phyloP scores from a whole-genome alignment of 2,113 vertebrate species.

The Ailuropoda melanoleuca region DNA sequence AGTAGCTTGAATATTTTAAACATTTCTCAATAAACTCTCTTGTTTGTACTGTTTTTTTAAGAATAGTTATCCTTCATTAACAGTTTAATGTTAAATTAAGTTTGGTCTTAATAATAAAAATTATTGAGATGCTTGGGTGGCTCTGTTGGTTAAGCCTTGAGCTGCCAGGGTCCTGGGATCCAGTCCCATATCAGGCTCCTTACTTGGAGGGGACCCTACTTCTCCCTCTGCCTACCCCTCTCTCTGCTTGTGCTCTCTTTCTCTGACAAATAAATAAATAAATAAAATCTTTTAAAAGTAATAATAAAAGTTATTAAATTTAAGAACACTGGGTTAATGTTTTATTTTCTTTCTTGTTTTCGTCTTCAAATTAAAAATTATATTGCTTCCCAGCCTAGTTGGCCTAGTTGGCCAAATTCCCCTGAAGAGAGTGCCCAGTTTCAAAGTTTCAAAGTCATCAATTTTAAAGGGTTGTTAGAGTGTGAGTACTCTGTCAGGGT shows the following conservation, averaged over 20 bases:
- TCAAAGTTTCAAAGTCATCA: not conserved
- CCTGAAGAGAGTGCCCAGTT: not conserved
- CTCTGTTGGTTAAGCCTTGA: not conserved
- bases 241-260: not conserved
- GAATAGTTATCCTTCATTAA: not conserved
- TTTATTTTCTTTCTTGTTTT: not conserved
- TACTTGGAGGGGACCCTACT: not conserved
- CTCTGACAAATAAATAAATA: not conserved
- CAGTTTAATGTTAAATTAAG: constrained; percentile 3
- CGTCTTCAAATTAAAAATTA: constrained; percentile 41
- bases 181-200: not conserved
- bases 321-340: not conserved
- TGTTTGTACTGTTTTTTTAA: constrained; percentile 38
- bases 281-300: not conserved
- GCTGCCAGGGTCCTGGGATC: not conserved
- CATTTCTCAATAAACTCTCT: not conserved
- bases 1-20: constrained; percentile 37
- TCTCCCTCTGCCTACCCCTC: not conserved
- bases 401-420: not conserved
- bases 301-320: not conserved
- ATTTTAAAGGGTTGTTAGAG: not conserved
- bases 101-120: not conserved
- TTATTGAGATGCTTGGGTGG: not conserved
- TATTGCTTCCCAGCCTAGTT: not conserved
- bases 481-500: not conserved